These are phyloP conservation scores for Zele albiditarsus DNA, from an alignment of 2,888 invertebrate species.

Conservation along the genomic window DNA sequence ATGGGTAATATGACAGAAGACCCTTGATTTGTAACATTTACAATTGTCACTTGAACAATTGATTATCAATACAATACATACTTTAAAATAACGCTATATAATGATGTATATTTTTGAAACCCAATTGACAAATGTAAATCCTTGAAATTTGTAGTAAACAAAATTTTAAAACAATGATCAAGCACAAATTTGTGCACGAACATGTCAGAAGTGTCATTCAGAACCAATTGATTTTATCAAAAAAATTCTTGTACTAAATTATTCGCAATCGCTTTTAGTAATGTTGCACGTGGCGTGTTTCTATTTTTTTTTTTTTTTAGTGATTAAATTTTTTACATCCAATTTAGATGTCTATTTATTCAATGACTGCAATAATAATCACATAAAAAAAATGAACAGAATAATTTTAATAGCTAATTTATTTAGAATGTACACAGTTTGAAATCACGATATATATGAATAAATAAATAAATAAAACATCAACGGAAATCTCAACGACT, in stretches of 20 bases:
- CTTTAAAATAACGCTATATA: no score
- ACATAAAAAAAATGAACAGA: neutral
- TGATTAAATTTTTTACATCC: neutral
- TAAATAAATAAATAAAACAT: neutral
- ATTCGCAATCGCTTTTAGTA: no score
- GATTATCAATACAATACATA: neutral
- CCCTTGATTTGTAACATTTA: constrained; percentile 63
- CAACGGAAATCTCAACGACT: neutral
- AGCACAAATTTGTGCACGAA: no score
- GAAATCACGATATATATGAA: neutral
- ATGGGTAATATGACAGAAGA: constrained; percentile 67
- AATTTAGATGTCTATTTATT: neutral
- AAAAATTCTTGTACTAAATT: no score
- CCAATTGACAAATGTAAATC: no score
- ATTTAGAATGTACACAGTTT: neutral
- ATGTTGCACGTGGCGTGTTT: no score
- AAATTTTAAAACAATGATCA: no score
- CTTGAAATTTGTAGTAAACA: no score
- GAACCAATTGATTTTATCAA: no score
- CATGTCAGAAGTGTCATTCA: no score
- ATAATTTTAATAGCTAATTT: neutral
- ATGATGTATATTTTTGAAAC: no score
- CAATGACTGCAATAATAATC: neutral
- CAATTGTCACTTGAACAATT: constrained; percentile 52
- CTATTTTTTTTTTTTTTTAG: neutral